Conservation (phyloP, 2,797 vertebrate species). For the Trachops cirrhosus region DNA sequence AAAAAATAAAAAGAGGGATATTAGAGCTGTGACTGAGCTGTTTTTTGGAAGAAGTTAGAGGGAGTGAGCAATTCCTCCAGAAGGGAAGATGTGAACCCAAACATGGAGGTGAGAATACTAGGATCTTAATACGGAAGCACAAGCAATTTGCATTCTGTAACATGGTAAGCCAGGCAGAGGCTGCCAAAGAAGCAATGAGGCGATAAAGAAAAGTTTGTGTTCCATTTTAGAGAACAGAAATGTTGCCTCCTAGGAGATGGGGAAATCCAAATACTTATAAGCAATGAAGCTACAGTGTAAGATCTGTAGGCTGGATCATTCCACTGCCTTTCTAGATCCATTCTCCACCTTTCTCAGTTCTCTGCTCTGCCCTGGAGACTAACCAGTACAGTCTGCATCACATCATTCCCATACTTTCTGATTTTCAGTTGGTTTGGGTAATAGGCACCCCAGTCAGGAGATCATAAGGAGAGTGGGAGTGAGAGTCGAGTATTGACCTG, state of each 20-base stretch:
- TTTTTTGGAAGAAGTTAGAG: background rate
- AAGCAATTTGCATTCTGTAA: background rate
- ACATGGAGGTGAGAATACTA: background rate
- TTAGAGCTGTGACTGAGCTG: background rate
- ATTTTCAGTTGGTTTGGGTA: background rate
- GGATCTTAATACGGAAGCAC: background rate
- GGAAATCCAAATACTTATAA: background rate
- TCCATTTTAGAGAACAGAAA: background rate
- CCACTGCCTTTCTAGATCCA: background rate
- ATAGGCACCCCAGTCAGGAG: background rate
- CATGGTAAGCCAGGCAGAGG: background rate
- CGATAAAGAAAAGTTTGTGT: background rate
- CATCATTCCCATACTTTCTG: background rate
- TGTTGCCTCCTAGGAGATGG: background rate
- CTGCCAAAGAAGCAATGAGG: background rate
- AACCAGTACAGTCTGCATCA: background rate
- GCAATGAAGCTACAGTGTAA: background rate
- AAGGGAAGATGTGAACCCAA: background rate
- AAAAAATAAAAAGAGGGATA: background rate
- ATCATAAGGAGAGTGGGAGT: background rate
- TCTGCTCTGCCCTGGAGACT: background rate
- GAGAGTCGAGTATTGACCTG: background rate
- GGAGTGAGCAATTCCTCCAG: background rate
- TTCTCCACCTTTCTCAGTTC: background rate
- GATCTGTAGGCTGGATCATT: background rate